Evolutionary conservation across 1,140 invertebrate genomes (phyloP).

Genomic region (Temnothorax longispinosus): DNA sequence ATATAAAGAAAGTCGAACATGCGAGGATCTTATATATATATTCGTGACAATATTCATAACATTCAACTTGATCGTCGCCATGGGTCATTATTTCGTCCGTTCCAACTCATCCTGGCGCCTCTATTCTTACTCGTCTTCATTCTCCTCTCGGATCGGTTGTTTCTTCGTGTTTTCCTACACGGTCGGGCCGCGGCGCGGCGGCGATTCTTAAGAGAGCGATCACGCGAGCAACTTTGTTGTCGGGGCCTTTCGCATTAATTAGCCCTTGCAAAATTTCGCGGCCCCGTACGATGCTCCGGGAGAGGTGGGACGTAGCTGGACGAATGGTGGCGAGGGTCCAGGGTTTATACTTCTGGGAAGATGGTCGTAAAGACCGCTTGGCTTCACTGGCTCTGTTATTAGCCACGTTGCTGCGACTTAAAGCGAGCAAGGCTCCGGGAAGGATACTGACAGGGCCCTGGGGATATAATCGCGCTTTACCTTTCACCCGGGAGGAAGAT

Average conservation of each 20-base stretch:
- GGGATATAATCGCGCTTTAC: constrained; percentile 81
- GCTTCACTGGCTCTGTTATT: constrained; percentile 84
- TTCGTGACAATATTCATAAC: constrained; percentile 58
- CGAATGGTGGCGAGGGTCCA: constrained; percentile 44
- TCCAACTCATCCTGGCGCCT: constrained; percentile 51
- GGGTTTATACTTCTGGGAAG: constrained; percentile 85
- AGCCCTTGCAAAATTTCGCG: constrained; percentile 62
- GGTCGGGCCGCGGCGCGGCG: constrained; percentile 10
- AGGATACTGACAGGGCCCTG: constrained; percentile 68
- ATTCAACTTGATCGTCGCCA: constrained; percentile 40
- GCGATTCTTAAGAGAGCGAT: constrained; percentile 53
- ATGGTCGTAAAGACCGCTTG: constrained; percentile 84
- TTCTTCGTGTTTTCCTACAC: constrained; percentile 64
- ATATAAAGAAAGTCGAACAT: constrained; percentile 55
- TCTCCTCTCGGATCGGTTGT: constrained; percentile 51
- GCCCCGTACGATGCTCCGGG: constrained; percentile 25
- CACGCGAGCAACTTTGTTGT: constrained; percentile 67
- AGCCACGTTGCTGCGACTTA: constrained; percentile 79
- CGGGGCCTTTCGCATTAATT: constrained; percentile 59
- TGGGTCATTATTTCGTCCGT: constrained; percentile 63
- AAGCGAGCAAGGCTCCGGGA: constrained; percentile 76
- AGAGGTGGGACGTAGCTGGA: constrained; percentile 43
- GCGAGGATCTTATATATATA: constrained; percentile 41
- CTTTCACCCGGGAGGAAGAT: constrained; percentile 77
- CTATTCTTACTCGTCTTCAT: constrained; percentile 38